A percentile compares a stretch with the other conserved stretches of the same genome.
phyloP scores from a whole-genome alignment of 2,113 vertebrate species.

The Centropristis striata region DNA sequence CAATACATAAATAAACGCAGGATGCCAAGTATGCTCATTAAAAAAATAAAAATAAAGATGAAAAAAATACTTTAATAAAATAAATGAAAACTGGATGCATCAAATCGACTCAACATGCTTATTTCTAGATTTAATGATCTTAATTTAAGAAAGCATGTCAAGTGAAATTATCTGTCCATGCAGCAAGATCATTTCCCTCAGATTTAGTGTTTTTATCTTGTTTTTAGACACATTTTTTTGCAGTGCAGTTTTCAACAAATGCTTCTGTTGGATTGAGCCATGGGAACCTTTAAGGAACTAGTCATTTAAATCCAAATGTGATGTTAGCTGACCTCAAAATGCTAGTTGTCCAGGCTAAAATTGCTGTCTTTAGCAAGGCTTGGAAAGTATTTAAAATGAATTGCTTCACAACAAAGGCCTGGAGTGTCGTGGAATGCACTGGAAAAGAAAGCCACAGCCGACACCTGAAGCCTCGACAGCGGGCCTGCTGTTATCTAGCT shows the following conservation, averaged over 20 bases:
- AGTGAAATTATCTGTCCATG: too few species aligned
- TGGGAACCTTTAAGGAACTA: conserved; percentile 26
- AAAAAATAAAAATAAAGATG: too few species aligned
- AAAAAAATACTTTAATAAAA: too few species aligned
- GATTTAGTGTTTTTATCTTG: too few species aligned
- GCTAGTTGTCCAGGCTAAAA: background rate
- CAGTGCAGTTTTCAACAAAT: background rate
- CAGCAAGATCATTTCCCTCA: too few species aligned
- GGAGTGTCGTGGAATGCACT: background rate
- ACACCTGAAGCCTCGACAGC: background rate
- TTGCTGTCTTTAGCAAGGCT: conserved; percentile 11
- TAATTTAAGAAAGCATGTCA: too few species aligned
- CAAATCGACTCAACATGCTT: too few species aligned
- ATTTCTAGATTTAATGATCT: too few species aligned
- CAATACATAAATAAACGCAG: too few species aligned
- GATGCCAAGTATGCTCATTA: too few species aligned
- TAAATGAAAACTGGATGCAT: too few species aligned
- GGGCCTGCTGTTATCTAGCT: background rate
- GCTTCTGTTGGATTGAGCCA: background rate
- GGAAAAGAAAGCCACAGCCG: background rate
- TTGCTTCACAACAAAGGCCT: background rate
- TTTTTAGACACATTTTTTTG: too few species aligned
- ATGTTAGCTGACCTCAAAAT: conserved; percentile 34
- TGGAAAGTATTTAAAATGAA: conserved; percentile 18
- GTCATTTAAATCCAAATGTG: conserved; percentile 23